These are phyloP conservation scores for Drosophila tripunctata DNA, from an alignment of 2,888 invertebrate genomes.

Conservation along the genomic window DNA sequence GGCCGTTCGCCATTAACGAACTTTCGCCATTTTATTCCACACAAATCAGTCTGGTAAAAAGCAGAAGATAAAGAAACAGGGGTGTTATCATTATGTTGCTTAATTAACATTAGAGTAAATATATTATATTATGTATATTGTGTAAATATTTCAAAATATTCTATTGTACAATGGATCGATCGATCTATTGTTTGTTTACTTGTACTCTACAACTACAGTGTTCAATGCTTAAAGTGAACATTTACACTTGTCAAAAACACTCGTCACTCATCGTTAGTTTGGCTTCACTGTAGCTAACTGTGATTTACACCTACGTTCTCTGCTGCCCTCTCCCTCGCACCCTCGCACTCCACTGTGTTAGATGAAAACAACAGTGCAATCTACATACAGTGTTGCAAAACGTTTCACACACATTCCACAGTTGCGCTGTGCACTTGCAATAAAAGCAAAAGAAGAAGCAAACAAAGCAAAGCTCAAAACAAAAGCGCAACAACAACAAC, in stretches of 20 bases:
- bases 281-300: constrained; percentile 2
- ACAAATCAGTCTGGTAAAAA: constrained; percentile 94
- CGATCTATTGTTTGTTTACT: constrained; percentile 10
- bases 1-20: constrained; percentile 90
- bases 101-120: constrained; percentile 18
- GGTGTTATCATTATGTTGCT: constrained; percentile 34
- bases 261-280: neutral
- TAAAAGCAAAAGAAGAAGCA: constrained; percentile 33
- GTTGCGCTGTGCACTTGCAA: constrained; percentile 64
- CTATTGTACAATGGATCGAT: constrained; percentile 17
- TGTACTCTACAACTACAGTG: neutral
- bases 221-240: neutral
- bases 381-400: constrained; percentile 68
- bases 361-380: constrained; percentile 9
- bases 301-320: constrained; percentile 24
- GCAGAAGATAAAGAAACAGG: neutral
- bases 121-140: too few species aligned
- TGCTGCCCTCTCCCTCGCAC: neutral
- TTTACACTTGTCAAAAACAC: neutral
- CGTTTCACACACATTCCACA: constrained; percentile 27
- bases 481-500: constrained; percentile 33
- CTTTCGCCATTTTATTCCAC: constrained; percentile 99
- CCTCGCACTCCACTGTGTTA: neutral
- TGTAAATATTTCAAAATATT: constrained; percentile 28
- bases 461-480: constrained; percentile 65